Percentiles rank a stretch among this genome's conserved stretches.
Conservation (phyloP, 2,888 invertebrate genomes). For the Protodeltote pygarga region DNA sequence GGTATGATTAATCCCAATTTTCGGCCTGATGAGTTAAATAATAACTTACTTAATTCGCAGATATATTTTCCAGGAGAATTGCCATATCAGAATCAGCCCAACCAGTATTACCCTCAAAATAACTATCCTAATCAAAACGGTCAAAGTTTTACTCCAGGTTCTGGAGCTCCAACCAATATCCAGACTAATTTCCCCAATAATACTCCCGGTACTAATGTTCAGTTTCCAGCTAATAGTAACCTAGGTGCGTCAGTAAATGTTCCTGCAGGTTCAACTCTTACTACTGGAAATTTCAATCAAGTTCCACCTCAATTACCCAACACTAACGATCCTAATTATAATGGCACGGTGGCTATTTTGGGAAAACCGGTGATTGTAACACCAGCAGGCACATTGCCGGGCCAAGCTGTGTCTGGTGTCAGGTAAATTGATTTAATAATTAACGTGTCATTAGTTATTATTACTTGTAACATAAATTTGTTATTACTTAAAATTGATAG, state of each 20-base stretch:
- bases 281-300: slow-evolving; percentile 18
- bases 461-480: not conserved
- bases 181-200: slow-evolving; percentile 11
- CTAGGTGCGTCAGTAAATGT: not conserved
- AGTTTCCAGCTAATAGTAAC: slow-evolving; percentile 10
- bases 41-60: slow-evolving; percentile 11
- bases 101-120: slow-evolving; percentile 27
- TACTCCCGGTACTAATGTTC: slow-evolving; percentile 3
- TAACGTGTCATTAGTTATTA: slow-evolving; percentile 19
- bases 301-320: slow-evolving; percentile 10
- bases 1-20: slow-evolving; percentile 3
- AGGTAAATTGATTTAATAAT: slow-evolving; percentile 49
- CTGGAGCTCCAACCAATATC: not conserved
- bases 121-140: slow-evolving; percentile 8
- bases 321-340: slow-evolving; percentile 20
- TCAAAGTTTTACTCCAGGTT: slow-evolving; percentile 9
- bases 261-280: slow-evolving; percentile 7
- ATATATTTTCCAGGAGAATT: slow-evolving; percentile 15
- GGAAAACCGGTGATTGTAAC: slow-evolving; percentile 54
- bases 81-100: slow-evolving; percentile 12
- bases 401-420: slow-evolving; percentile 40
- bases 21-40: slow-evolving; percentile 23
- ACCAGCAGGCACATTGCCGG: slow-evolving; percentile 27
- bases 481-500: not conserved
- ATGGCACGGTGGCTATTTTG: slow-evolving; percentile 40